Base-by-base conservation (phyloP, 2,113 vertebrate genomes). In the Ceyx margarethae region DNA sequence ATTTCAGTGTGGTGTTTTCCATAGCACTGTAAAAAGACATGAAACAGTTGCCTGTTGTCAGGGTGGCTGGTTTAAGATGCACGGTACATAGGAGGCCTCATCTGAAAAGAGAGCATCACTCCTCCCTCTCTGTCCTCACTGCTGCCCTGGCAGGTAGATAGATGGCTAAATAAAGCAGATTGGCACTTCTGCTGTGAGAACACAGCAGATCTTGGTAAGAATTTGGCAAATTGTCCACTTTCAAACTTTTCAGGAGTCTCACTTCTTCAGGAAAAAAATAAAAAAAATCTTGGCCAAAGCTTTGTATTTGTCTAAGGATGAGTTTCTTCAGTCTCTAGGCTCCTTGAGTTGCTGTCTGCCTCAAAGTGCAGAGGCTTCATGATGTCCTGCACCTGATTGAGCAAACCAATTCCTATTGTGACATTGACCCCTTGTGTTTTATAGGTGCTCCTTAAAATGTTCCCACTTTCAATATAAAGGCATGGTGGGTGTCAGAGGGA, bases 11-110 rank as follows among this genome's bases (percentile, higher is more conserved):
- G 46, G 33, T 57, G n/a, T 23, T 65, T 57, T 53, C 29, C 66
- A n/a, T 53, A 35, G 57, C 0, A 0, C 61, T 50, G 25, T 10
- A 68, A 45, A 11, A 56, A 50, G 29, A 31, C 1, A 0, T 5
- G 37, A 12, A 61, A 6, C 22, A 50, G 48, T 50, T 23, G 17
- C 42, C 45, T 45, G n/a, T 28, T 31, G 65, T 51, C 8, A 51
- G 48, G 40, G 17, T 8, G 11, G 56, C 42, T 64, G 72, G 22
- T 40, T 37, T 54, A 28, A 50, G 35, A 43, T 33, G 26, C 15
- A n/a, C 1, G 0, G n/a, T 17, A 40, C 2, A 3, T 12, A 23
- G 11, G 56, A 53, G 75, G 35, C 69, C 33, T n/a, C 4, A 3
- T 11, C 69, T 42, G n/a, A 25, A 46, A 28, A 19, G 48, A 45